Evolutionary conservation across 2,888 invertebrate species (phyloP).

Genomic region (Morinoia aosen): DNA sequence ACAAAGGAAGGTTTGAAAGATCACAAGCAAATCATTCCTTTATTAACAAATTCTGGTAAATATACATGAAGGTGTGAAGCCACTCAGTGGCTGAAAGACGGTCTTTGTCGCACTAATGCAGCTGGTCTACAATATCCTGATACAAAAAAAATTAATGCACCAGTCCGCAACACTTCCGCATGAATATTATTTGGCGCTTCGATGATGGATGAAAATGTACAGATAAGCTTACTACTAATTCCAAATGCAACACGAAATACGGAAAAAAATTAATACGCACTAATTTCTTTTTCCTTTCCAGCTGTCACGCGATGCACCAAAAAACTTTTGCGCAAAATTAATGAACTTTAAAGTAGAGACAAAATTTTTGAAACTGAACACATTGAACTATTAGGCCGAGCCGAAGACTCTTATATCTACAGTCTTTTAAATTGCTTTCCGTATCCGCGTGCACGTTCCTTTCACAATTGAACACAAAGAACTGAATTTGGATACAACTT

Average conservation of each 20-base stretch:
- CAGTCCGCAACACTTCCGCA: neutral
- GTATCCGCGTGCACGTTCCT: neutral
- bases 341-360: neutral
- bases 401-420: slow-evolving; percentile 4
- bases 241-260: neutral
- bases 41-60: slow-evolving; percentile 44
- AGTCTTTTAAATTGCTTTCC: slow-evolving; percentile 12
- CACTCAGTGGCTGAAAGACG: slow-evolving; percentile 48
- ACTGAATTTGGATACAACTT: neutral
- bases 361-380: neutral
- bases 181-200: neutral
- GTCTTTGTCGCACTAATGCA: neutral
- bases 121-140: neutral
- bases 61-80: slow-evolving; percentile 1
- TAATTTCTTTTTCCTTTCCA: neutral
- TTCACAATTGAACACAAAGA: neutral
- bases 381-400: neutral
- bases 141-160: neutral
- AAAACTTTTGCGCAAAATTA: neutral
- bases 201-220: neutral
- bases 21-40: slow-evolving; percentile 40
- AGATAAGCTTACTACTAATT: neutral
- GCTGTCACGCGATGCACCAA: neutral
- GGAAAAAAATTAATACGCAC: neutral
- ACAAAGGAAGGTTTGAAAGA: neutral